Evolutionary conservation across 1,140 invertebrate species (phyloP).

Genomic region (Pogonognathellus flavescens): DNA sequence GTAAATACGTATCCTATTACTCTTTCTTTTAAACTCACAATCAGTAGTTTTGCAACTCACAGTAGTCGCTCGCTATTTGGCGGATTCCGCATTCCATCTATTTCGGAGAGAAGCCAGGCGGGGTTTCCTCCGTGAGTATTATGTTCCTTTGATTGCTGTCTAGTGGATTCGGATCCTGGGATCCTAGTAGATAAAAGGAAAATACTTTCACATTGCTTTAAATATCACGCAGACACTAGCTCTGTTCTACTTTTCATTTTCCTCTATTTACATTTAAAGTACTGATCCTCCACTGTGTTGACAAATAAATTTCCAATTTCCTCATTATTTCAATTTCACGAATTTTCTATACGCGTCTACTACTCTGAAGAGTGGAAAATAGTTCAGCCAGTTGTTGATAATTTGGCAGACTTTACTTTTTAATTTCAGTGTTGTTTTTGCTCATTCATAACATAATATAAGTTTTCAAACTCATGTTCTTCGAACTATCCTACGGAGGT

Average conservation of each 20-base stretch:
- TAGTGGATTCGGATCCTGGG: background rate
- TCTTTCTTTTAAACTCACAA: too few species aligned
- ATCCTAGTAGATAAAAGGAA: constrained; percentile 20
- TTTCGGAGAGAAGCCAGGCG: background rate
- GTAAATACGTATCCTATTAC: too few species aligned
- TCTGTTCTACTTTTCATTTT: constrained; percentile 1
- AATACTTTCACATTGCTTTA: background rate
- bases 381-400: too few species aligned
- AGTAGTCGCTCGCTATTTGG: too few species aligned
- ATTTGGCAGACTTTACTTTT: too few species aligned
- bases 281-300: background rate
- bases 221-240: background rate
- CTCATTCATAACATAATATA: too few species aligned
- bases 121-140: constrained; percentile 2
- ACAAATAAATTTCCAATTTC: background rate
- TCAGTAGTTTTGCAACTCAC: too few species aligned
- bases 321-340: background rate
- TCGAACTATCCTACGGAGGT: too few species aligned
- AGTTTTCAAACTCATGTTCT: too few species aligned
- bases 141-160: constrained; percentile 26
- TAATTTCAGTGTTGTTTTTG: too few species aligned
- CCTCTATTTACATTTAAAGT: background rate
- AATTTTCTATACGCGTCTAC: background rate
- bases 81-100: too few species aligned
- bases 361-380: too few species aligned